These are phyloP conservation scores for Flexamia atlantica DNA, from an alignment of 2,888 invertebrate species.

Conservation along the genomic window DNA sequence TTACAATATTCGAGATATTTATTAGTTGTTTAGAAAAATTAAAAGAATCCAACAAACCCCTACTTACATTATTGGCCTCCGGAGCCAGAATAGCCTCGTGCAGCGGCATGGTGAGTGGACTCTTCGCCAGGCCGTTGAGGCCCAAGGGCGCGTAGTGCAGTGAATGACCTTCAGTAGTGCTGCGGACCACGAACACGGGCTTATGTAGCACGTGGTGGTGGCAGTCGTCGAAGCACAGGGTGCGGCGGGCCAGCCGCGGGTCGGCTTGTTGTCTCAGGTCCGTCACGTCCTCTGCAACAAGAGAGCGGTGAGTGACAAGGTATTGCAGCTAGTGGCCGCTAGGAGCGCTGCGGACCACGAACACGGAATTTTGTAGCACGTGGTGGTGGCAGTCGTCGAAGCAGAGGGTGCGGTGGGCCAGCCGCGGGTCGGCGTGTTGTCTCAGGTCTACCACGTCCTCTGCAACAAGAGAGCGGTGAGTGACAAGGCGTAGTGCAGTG, in stretches of 20 bases:
- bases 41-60: neutral
- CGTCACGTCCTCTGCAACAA: neutral
- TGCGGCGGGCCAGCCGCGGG: neutral
- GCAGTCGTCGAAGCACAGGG: neutral
- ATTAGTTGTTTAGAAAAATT: too few relatives aligned
- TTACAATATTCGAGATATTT: too few relatives aligned
- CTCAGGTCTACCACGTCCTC: neutral
- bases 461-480: too few relatives aligned
- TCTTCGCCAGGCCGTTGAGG: slow-evolving; percentile 3
- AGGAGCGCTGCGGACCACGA: slow-evolving; percentile 11
- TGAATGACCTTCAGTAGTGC: neutral
- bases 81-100: slow-evolving; percentile 3
- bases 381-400: slow-evolving; percentile 14
- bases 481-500: too few relatives aligned
- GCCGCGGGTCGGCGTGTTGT: neutral
- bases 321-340: too few relatives aligned
- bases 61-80: neutral
- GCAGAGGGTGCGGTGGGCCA: neutral
- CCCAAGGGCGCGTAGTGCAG: neutral
- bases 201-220: slow-evolving; percentile 7
- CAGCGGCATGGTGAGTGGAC: neutral
- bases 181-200: slow-evolving; percentile 27
- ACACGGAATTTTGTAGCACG: neutral
- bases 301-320: too few relatives aligned
- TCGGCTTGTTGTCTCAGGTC: neutral